Conservation (phyloP, 2,888 invertebrate species). For the Heteromyza rotundicornis region DNA sequence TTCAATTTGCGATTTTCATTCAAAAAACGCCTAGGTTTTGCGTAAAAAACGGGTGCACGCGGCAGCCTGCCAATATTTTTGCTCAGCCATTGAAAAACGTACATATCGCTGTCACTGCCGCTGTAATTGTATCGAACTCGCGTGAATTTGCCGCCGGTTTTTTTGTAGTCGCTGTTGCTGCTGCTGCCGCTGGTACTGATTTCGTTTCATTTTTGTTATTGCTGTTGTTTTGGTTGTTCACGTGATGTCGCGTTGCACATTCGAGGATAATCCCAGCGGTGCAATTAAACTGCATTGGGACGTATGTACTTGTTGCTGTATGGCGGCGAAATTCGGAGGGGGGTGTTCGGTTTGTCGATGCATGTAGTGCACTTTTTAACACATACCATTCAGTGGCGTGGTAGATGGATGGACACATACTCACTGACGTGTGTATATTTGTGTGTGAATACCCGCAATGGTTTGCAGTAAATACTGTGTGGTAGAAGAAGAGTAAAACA, state of each 20-base stretch:
- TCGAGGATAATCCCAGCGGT: neutral
- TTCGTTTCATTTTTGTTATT: neutral
- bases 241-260: neutral
- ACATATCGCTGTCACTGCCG: neutral
- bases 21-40: conserved; percentile 39
- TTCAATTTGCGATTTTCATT: conserved; percentile 39
- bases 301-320: neutral
- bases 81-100: neutral
- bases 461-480: too few relatives aligned
- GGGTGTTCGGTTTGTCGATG: too few relatives aligned
- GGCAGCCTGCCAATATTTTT: too few relatives aligned
- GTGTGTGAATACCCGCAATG: too few relatives aligned
- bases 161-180: neutral
- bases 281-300: neutral
- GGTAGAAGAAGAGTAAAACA: too few relatives aligned
- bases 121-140: neutral
- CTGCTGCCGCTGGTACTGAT: neutral
- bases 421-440: too few relatives aligned
- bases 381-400: too few relatives aligned
- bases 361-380: too few relatives aligned
- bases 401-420: too few relatives aligned
- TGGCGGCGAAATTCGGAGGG: too few relatives aligned
- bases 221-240: neutral
- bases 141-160: neutral
- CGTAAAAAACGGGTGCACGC: neutral